A percentile compares a stretch with the other conserved stretches of the same genome.
These are phyloP conservation scores for Polypedilum pembai DNA, from an alignment of 1,140 invertebrate species.

Conservation along the genomic window DNA sequence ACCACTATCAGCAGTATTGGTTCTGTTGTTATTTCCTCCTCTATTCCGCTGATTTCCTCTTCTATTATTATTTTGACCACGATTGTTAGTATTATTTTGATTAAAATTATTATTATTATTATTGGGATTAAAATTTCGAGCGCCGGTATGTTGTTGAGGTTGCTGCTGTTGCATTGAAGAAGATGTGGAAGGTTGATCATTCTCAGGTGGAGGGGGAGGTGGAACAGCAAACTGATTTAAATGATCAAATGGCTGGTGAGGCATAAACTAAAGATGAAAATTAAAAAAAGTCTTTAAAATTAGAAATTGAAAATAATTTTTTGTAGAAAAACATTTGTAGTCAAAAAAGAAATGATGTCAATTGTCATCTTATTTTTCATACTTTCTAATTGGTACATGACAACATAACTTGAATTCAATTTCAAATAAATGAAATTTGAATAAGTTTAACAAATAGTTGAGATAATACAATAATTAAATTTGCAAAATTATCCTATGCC, in stretches of 20 bases:
- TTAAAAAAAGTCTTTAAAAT: not conserved
- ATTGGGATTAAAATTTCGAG: no score
- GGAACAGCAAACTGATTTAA: not conserved
- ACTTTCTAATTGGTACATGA: no score
- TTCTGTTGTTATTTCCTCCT: constrained; percentile 32
- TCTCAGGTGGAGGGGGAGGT: constrained; percentile 40
- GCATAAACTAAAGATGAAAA: not conserved
- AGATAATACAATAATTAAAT: no score
- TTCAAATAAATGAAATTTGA: no score
- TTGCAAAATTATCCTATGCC: no score
- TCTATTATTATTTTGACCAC: constrained; percentile 26
- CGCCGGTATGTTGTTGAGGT: constrained; percentile 27
- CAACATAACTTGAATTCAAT: no score
- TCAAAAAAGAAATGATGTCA: no score
- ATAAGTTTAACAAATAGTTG: no score
- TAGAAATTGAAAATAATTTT: no score
- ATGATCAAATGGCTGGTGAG: constrained; percentile 19
- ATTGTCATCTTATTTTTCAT: no score
- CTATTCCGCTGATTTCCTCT: constrained; percentile 27
- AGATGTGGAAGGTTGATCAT: constrained; percentile 44
- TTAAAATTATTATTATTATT: constrained; percentile 33
- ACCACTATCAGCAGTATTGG: constrained; percentile 32
- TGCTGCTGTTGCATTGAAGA: constrained; percentile 31
- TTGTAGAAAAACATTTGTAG: no score
- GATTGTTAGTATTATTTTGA: constrained; percentile 32